Base-by-base conservation (phyloP, 1,140 invertebrate genomes). In the Drosophila varians region DNA sequence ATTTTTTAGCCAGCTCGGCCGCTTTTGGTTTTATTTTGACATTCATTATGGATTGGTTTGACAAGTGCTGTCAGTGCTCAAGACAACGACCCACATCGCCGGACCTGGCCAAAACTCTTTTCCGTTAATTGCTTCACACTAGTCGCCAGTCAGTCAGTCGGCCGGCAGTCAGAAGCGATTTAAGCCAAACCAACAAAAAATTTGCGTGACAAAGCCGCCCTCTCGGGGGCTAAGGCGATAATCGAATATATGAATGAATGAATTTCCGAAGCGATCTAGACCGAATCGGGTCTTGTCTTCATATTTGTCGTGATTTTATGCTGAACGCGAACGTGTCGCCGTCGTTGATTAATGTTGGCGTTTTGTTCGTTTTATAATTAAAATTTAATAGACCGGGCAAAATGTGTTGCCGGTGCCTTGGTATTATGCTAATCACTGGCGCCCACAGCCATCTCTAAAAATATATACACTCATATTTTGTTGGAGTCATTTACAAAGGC, bases 11-110 rank as follows among this genome's bases (percentile, higher is more conserved):
- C 57, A 55, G 62, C 36, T 62, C 61, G 45, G 74, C 43, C 60
- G 71, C 55, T 74, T 64, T 38, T 56, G 26, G 26, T 21, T 58
- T 36, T 52, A 28, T 60, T 87, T 84, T 84, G 80, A 87, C 80
- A 80, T 74, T 68, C 60, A 80, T 87, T 84, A 76, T 84, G 68
- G 82, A 87, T 87, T 73, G 78, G 72, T 80, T 80, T 87, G 80
- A 87, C 80, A 87, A 87, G 80, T 84, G 78, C 74, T 73, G 69
- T 71, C 42, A 66, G 73, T 71, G 66, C 76, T 68, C 57, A 64
- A 58, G 23, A 40, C 76, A 66, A 87, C 82, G 76, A 86, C 79
- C 79, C 79, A 84, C 79, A 84, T 84, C 60, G 66, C 43, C 46
- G 45, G 26, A 51, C 42, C 9, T 48, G 51, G 48, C 53, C 26